These are phyloP conservation scores for Ceratina australensis DNA, from an alignment of 1,140 invertebrate genomes.

Conservation along the genomic window DNA sequence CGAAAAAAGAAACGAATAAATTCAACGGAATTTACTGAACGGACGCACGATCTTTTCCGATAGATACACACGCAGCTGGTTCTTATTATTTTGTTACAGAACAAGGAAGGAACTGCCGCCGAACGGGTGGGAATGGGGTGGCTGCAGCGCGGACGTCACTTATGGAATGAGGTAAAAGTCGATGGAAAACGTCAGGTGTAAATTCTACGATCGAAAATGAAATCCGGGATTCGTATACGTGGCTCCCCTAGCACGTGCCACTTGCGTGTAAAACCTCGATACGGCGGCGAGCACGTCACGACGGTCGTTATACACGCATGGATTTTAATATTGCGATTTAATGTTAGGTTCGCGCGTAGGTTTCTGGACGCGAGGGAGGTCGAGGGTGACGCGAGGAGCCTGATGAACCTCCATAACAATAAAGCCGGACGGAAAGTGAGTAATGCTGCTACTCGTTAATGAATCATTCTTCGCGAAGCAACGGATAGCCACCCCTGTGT, in stretches of 20 bases:
- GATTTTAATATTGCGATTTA: constrained; percentile 68
- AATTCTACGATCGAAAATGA: constrained; percentile 45
- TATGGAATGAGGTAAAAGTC: constrained; percentile 83
- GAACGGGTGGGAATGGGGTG: constrained; percentile 90
- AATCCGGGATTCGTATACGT: background rate
- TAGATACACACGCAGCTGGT: background rate
- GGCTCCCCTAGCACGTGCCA: constrained; percentile 25
- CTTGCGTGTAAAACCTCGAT: constrained; percentile 31
- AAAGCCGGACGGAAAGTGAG: constrained; percentile 93
- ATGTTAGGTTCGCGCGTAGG: constrained; percentile 84
- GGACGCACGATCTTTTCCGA: background rate
- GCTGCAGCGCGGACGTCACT: constrained; percentile 90
- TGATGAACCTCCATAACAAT: constrained; percentile 99
- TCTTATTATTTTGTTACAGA: constrained; percentile 58
- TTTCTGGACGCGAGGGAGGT: constrained; percentile 92
- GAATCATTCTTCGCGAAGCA: background rate
- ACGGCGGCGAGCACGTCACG: constrained; percentile 30
- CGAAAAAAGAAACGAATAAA: too few relatives aligned
- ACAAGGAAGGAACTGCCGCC: constrained; percentile 73
- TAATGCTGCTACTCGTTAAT: constrained; percentile 33
- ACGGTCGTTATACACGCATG: constrained; percentile 47
- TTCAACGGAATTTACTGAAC: too few relatives aligned
- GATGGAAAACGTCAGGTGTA: constrained; percentile 1
- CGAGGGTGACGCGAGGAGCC: constrained; percentile 89
- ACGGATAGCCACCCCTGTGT: too few relatives aligned